Conservation (phyloP, 2,888 invertebrate genomes). For the Euplagia quadripunctaria region DNA sequence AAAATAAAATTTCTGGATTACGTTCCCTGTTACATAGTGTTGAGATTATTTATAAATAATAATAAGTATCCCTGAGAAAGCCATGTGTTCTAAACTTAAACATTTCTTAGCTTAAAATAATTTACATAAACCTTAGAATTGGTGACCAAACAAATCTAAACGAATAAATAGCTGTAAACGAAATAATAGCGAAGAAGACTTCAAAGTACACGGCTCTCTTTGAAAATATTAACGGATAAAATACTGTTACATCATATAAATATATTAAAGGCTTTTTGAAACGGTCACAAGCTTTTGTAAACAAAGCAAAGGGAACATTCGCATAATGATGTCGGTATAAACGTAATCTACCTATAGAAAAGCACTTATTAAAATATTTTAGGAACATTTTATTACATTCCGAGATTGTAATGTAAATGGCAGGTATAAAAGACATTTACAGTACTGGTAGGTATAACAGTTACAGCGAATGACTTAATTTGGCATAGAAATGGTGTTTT, state of each 20-base stretch:
- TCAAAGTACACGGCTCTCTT: constrained; percentile 51
- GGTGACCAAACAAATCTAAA: not conserved
- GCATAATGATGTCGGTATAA: constrained; percentile 46
- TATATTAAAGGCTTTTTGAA: constrained; percentile 51
- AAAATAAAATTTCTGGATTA: not conserved
- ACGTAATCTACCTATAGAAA: constrained; percentile 18
- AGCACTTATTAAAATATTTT: constrained; percentile 12
- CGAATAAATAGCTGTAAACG: not conserved
- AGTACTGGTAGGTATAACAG: not conserved
- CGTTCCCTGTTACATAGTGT: not conserved
- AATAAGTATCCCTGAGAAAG: not conserved
- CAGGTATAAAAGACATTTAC: not conserved
- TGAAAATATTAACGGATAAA: constrained; percentile 53
- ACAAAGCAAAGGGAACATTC: constrained; percentile 49
- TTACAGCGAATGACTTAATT: not conserved
- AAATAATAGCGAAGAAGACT: constrained; percentile 36
- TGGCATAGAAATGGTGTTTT: not conserved
- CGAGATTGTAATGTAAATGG: not conserved
- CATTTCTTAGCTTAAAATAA: not conserved
- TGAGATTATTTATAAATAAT: not conserved
- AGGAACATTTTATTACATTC: constrained; percentile 7
- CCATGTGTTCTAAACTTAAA: not conserved
- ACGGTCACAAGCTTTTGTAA: constrained; percentile 48
- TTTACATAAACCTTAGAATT: not conserved
- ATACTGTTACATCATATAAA: constrained; percentile 43